Evolutionary conservation across 2,113 vertebrate genomes (phyloP).

Genomic region (Leptodactylus fuscus): DNA sequence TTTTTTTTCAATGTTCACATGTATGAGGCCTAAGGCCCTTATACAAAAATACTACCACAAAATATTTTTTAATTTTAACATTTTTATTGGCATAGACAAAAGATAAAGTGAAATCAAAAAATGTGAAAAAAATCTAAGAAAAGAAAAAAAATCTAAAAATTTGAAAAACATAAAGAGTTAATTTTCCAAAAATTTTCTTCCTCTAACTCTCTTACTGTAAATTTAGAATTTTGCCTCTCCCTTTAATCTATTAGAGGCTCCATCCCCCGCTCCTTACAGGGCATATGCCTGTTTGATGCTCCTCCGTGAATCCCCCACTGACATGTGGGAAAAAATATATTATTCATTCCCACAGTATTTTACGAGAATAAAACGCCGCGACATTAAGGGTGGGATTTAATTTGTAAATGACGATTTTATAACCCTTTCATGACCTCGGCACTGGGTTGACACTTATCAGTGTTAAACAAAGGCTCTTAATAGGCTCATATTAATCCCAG

Average conservation of each 20-base stretch:
- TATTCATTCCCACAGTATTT: slow-evolving; percentile 35
- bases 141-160: not conserved
- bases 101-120: too few relatives aligned
- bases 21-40: too few relatives aligned
- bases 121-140: too few relatives aligned
- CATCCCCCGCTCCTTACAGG: slow-evolving; percentile 4
- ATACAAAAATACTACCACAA: too few relatives aligned
- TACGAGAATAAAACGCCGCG: not conserved
- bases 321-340: not conserved
- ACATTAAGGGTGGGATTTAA: slow-evolving; percentile 23
- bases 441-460: slow-evolving; percentile 24
- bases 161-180: not conserved
- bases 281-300: not conserved
- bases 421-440: slow-evolving; percentile 1
- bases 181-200: not conserved
- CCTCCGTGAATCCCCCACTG: not conserved
- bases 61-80: too few relatives aligned
- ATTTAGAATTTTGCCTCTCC: not conserved
- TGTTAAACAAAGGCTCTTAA: slow-evolving; percentile 15
- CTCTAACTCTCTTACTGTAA: not conserved
- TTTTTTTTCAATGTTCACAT: too few relatives aligned
- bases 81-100: too few relatives aligned
- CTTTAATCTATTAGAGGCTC: not conserved
- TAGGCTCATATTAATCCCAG: slow-evolving; percentile 25
- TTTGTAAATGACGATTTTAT: slow-evolving; percentile 25